A percentile compares a stretch with the other conserved stretches of the same genome.
These are phyloP conservation scores for Agelas oroides DNA, from an alignment of 37 sponge, comb jelly and placozoan species.

Conservation along the genomic window DNA sequence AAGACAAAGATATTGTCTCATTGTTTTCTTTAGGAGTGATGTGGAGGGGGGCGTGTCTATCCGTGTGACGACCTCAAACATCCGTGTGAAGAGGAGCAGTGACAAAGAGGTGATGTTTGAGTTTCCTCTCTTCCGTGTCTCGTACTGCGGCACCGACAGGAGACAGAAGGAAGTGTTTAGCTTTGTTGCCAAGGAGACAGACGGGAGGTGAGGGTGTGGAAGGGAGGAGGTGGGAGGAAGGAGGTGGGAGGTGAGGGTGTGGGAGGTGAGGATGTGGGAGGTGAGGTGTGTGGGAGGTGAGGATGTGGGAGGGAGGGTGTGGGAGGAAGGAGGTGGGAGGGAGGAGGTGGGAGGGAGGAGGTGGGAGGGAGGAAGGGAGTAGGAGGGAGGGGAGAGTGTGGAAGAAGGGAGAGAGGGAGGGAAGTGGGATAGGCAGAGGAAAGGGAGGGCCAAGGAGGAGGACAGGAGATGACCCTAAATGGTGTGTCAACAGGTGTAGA, in stretches of 20 bases:
- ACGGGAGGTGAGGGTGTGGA: slow-evolving; percentile 21
- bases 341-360: too few relatives aligned
- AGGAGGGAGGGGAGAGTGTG: too few relatives aligned
- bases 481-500: too few relatives aligned
- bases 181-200: slow-evolving; percentile 82
- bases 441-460: too few relatives aligned
- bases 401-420: too few relatives aligned
- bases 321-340: too few relatives aligned
- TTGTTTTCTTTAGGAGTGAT: background rate
- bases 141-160: slow-evolving; percentile 88
- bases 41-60: slow-evolving; percentile 23
- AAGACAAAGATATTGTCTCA: too few relatives aligned
- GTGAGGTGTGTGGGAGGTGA: background rate
- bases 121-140: slow-evolving; percentile 79
- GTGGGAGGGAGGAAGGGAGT: too few relatives aligned
- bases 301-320: too few relatives aligned
- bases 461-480: too few relatives aligned
- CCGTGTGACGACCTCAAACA: slow-evolving; percentile 66
- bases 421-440: too few relatives aligned
- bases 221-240: too few relatives aligned
- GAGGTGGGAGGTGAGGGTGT: background rate
- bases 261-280: background rate
- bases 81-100: slow-evolving; percentile 66
- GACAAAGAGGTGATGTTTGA: slow-evolving; percentile 61
- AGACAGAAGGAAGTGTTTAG: slow-evolving; percentile 33